A percentile compares a stretch with the other conserved stretches of the same genome.
Evolutionary conservation across 2,888 invertebrate species (phyloP).

Genomic region (Eutolmus rufibarbis): DNA sequence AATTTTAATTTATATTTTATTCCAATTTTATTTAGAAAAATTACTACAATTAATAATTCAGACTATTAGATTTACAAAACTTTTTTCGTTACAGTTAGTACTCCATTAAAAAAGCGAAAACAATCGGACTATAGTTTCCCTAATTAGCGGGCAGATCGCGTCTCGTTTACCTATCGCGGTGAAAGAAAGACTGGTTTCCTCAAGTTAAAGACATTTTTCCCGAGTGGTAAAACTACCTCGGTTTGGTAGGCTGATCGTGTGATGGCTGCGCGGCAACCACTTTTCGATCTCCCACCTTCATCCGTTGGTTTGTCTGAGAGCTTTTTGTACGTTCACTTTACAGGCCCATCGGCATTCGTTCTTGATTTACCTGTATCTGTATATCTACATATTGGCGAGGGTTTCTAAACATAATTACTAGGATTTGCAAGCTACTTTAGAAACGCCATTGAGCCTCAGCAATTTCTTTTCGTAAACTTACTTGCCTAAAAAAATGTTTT

Average conservation of each 20-base stretch:
- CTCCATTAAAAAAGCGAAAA: background rate
- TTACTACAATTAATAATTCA: background rate
- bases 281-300: constrained; percentile 25
- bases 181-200: constrained; percentile 28
- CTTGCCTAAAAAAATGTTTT: background rate
- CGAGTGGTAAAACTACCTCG: background rate
- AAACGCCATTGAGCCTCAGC: background rate
- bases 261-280: background rate
- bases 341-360: background rate
- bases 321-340: constrained; percentile 1
- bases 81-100: background rate
- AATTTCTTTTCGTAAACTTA: background rate
- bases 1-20: background rate
- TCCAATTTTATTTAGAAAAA: background rate
- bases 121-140: background rate
- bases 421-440: background rate
- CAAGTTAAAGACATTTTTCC: constrained; percentile 1
- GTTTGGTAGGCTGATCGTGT: background rate
- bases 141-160: background rate
- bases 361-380: background rate
- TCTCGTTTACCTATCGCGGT: constrained; percentile 28
- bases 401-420: background rate
- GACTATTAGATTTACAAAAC: background rate
- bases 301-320: background rate
- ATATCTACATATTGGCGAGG: background rate